Percentiles rank a stretch among this genome's conserved stretches.
phyloP scores from a whole-genome alignment of 37 sponge, comb jelly and placozoan species.

The Ianthella basta region DNA sequence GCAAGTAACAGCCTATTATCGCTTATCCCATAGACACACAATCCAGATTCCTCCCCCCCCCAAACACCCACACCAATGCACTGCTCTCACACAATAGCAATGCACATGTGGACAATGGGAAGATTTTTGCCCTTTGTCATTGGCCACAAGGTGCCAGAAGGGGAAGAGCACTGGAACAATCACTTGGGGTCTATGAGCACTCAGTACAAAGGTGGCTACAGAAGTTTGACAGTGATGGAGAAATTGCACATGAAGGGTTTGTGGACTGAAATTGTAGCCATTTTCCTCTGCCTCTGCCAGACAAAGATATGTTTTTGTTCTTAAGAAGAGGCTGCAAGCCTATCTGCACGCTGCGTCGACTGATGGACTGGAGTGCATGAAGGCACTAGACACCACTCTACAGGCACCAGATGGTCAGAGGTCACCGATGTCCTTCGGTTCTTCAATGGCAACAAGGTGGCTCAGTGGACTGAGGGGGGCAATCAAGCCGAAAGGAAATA shows the following conservation, averaged over 20 bases:
- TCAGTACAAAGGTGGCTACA: too few species aligned
- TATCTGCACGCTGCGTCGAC: slow-evolving; percentile 20
- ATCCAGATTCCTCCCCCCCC: too few species aligned
- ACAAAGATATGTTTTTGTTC: too few species aligned
- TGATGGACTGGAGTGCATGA: slow-evolving; percentile 41
- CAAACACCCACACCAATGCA: too few species aligned
- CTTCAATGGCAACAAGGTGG: slow-evolving; percentile 41
- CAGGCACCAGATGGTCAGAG: slow-evolving; percentile 20
- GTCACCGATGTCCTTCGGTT: slow-evolving; percentile 36
- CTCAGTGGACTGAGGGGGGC: slow-evolving; percentile 47
- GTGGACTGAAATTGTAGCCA: too few species aligned
- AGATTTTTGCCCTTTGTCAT: neutral
- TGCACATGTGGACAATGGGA: neutral
- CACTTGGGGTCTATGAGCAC: too few species aligned
- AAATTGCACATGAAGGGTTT: too few species aligned
- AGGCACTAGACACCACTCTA: neutral
- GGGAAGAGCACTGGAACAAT: neutral
- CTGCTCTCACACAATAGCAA: neutral
- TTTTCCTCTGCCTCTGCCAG: too few species aligned
- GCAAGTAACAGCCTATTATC: too few species aligned
- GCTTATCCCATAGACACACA: too few species aligned
- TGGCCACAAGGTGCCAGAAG: neutral
- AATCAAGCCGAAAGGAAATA: slow-evolving; percentile 37
- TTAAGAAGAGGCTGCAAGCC: too few species aligned
- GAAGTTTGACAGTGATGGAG: too few species aligned